Conservation (phyloP, 2,888 invertebrate species). For the Timema podura region DNA sequence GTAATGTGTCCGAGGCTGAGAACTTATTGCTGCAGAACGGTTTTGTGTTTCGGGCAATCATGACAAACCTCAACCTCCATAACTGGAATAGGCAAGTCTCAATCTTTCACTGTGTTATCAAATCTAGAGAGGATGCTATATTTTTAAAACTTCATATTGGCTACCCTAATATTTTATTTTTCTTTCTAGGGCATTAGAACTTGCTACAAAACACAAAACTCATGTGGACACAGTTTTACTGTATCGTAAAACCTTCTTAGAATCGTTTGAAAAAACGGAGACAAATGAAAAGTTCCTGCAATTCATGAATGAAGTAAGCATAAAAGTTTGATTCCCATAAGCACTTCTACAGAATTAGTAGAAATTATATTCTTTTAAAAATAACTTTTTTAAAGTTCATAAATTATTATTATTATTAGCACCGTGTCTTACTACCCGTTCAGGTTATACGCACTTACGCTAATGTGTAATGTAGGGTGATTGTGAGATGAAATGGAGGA, state of each 20-base stretch:
- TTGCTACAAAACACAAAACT: slow-evolving; percentile 68
- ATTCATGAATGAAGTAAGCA: slow-evolving; percentile 45
- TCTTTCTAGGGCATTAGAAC: slow-evolving; percentile 65
- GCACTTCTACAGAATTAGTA: slow-evolving; percentile 14
- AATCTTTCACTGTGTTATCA: not conserved
- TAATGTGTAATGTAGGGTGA: too few relatives aligned
- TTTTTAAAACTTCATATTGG: too few relatives aligned
- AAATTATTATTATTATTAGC: slow-evolving; percentile 17
- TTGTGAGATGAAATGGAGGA: too few relatives aligned
- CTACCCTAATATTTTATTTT: too few relatives aligned
- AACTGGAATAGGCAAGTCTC: slow-evolving; percentile 64
- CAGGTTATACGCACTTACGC: too few relatives aligned
- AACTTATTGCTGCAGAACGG: slow-evolving; percentile 64
- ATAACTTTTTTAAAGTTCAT: slow-evolving; percentile 5
- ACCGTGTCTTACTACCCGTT: too few relatives aligned
- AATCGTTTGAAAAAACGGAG: slow-evolving; percentile 54
- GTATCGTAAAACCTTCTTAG: slow-evolving; percentile 59
- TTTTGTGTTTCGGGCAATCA: slow-evolving; percentile 64
- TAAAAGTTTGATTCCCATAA: slow-evolving; percentile 7
- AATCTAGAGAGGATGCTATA: too few relatives aligned
- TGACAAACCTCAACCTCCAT: slow-evolving; percentile 64
- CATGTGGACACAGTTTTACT: slow-evolving; percentile 70
- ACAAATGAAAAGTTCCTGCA: slow-evolving; percentile 53
- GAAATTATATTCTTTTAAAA: slow-evolving; percentile 3
- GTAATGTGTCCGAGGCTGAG: slow-evolving; percentile 67